Base-by-base conservation (phyloP, 2,888 invertebrate species). In the Alloscopus bannaensis region DNA sequence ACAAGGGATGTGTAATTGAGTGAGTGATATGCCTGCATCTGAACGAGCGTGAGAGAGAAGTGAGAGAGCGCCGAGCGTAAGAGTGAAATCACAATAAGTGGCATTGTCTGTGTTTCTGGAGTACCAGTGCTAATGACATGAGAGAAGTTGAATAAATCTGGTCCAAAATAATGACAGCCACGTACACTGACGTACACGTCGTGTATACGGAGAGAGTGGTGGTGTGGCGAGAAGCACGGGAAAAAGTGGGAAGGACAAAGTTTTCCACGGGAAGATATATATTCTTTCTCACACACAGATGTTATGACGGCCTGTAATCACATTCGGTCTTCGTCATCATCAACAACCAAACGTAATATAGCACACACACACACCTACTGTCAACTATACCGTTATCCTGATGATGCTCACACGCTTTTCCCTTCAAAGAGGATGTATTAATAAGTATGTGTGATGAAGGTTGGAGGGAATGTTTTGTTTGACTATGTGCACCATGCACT, bases 1-100 rank as follows among this genome's bases (percentile, higher is more conserved):
- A 71, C 71, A 60, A 71, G 71, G 40, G 47, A 71, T 36, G 71
- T 36, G 71, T 71, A 71, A 71, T 71, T 71, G 71, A 71, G 71
- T 62, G 71, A 71, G 52, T 62, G 71, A 71, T n/a, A 50, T 70
- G 70, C 70, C 70, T 70, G 70, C 29, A 60, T 70, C 47, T 59
- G 71, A 62, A 50, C 11, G 70, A 71, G 36, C 31, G 47, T 18
- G 50, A 18, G 20, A 66, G 52, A 20, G 42, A 13, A 8, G 24
- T n/a, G 20, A 47, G 40, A 40, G 59, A 71, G 40, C 62, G 50
- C 16, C 31, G 16, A 50, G 20, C 6, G 66, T 16, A 60, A 26
- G 69, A 70, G 42, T 57, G 20, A 45, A 70, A 70, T 59, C 31
- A 70, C 47, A 70, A 70, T 70, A 68, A 68, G 52, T 70, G 69